Base-by-base conservation (phyloP, 2,888 invertebrate genomes). In the Euzetes globulus region DNA sequence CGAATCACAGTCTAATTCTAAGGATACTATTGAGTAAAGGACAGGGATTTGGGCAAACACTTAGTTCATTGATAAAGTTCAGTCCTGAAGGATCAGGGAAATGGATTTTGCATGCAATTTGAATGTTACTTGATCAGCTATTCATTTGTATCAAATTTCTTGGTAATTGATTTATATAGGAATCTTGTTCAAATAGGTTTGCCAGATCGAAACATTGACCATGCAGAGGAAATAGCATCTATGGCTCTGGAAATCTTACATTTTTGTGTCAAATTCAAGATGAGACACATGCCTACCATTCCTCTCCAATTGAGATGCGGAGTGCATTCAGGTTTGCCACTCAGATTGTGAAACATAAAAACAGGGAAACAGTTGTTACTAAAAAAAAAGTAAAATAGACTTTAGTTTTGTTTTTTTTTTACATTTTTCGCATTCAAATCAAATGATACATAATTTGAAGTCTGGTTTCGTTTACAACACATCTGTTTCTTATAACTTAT, bases 181-280 rank as follows among this genome's bases (percentile, higher is more conserved):
- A n/a, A 4, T n/a, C n/a, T n/a, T 50, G 13, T 50, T 50, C 3
- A 19, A n/a, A 25, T 4, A 74, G 91, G 91, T 0, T 82, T 91
- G 0, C 91, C 91, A 0, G 86, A 90, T 71, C 83, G 89, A 71
- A 90, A 88, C 81, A 88, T 89, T 0, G 87, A 89, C 72, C 91
- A 91, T 81, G 91, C 89, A 0, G 89, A 89, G 0, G 90, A 91
- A 82, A 89, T 91, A 33, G 91, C 91, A 0, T 90, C 90, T 0
- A 85, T 91, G 83, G 90, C 91, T 0, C 82, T 91, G 1, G 90
- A 90, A 80, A 84, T 91, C 19, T 83, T 91, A 45, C 88, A 89
- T 71, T 87, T 87, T 37, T 89, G 91, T 9, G 29, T 84, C 70
- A 85, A 87, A 87, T 88, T 91, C 77, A 86, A 88, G 78, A 87